phyloP scores from a whole-genome alignment of 2,113 vertebrate genomes.

The Jacana jacana region DNA sequence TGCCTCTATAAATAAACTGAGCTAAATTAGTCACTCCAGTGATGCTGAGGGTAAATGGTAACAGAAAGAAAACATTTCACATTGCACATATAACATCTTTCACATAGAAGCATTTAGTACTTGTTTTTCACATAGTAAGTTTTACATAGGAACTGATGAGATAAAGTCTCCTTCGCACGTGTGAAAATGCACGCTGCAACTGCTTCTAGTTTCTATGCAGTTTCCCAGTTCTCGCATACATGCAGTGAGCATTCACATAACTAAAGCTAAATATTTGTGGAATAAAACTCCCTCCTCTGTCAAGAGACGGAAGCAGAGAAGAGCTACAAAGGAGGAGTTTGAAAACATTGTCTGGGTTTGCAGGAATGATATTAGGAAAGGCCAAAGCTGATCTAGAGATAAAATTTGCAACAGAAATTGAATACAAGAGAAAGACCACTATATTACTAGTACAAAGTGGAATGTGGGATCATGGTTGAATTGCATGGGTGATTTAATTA shows the following conservation, averaged over 20 bases:
- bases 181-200: neutral
- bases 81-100: neutral
- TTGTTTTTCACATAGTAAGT: neutral
- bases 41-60: neutral
- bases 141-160: neutral
- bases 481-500: neutral
- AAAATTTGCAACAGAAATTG: neutral
- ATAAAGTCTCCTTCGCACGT: neutral
- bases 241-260: neutral
- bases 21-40: neutral
- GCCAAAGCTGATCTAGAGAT: neutral
- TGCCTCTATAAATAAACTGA: neutral
- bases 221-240: neutral
- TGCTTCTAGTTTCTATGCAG: neutral
- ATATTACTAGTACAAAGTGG: neutral
- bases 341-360: neutral
- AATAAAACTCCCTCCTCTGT: conserved; percentile 20
- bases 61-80: neutral
- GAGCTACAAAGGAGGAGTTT: neutral
- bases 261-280: neutral
- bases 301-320: conserved; percentile 42
- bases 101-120: neutral
- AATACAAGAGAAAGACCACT: neutral
- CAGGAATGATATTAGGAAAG: neutral
- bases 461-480: neutral